Conservation (phyloP, 2,797 vertebrate genomes). For the Acipenser ruthenus region DNA sequence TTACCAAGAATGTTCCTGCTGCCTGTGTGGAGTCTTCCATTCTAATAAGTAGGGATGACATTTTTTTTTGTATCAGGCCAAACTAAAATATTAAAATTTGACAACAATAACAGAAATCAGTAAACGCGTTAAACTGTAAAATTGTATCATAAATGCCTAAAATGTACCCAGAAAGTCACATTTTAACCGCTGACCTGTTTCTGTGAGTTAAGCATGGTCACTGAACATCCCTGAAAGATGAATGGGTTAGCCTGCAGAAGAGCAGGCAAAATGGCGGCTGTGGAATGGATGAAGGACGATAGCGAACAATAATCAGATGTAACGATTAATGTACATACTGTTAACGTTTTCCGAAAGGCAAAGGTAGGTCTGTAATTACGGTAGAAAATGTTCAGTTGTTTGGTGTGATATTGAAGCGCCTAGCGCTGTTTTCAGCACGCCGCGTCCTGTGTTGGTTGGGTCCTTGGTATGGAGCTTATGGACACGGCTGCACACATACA, state of each 20-base stretch:
- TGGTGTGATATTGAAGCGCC: slow-evolving; percentile 7
- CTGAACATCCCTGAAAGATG: slow-evolving; percentile 33
- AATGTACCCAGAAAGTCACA: too few species aligned
- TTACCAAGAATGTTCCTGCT: slow-evolving; percentile 37
- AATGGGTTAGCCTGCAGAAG: slow-evolving; percentile 47
- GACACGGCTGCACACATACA: slow-evolving; percentile 61
- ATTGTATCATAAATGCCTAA: too few species aligned
- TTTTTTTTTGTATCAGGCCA: background rate
- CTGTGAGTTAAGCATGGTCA: slow-evolving; percentile 13
- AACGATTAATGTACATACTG: slow-evolving; percentile 32
- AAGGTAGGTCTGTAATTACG: slow-evolving; percentile 37
- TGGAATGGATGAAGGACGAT: slow-evolving; percentile 35
- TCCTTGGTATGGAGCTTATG: slow-evolving; percentile 57
- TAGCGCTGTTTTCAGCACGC: slow-evolving; percentile 18
- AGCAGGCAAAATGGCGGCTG: slow-evolving; percentile 62
- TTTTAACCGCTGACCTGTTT: slow-evolving; percentile 11
- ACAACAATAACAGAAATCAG: too few species aligned
- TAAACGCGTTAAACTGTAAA: too few species aligned
- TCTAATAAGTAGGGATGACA: slow-evolving; percentile 23
- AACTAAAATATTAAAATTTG: background rate
- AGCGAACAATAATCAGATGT: slow-evolving; percentile 37
- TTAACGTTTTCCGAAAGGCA: slow-evolving; percentile 25
- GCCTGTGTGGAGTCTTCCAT: slow-evolving; percentile 41
- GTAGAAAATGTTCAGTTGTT: slow-evolving; percentile 17
- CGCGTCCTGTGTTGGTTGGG: slow-evolving; percentile 27